Percentiles rank a stretch among this genome's conserved stretches.
Evolutionary conservation across 2,797 vertebrate species (phyloP).

Genomic region (Lates japonicus): DNA sequence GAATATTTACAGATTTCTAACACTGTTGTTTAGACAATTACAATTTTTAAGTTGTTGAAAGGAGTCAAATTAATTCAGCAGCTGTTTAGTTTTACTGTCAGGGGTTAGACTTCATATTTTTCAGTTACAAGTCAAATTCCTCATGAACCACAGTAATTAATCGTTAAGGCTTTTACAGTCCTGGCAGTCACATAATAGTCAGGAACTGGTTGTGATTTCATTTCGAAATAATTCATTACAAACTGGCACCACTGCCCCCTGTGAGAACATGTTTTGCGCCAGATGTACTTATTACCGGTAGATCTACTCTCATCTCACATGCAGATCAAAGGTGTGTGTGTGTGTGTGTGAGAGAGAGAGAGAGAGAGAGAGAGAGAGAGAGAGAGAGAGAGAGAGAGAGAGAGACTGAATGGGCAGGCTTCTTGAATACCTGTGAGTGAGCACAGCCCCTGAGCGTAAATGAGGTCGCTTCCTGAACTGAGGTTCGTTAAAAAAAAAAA

Average conservation of each 20-base stretch:
- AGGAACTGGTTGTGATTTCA: neutral
- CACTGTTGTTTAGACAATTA: neutral
- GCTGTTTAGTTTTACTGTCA: too few relatives aligned
- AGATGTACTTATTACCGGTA: neutral
- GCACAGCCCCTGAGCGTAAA: conserved; percentile 24
- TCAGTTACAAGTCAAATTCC: too few relatives aligned
- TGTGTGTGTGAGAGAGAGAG: neutral
- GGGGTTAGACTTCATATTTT: too few relatives aligned
- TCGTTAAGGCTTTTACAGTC: neutral
- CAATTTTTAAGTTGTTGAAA: too few relatives aligned
- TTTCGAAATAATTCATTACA: neutral
- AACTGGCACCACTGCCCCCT: neutral
- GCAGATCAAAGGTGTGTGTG: neutral
- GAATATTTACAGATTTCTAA: too few relatives aligned
- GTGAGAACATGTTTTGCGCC: neutral
- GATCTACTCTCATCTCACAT: neutral
- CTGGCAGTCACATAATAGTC: neutral
- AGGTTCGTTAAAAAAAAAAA: neutral
- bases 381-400: too few relatives aligned
- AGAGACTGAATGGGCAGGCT: conserved; percentile 10
- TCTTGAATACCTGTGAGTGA: conserved; percentile 3
- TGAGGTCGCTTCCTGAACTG: conserved; percentile 48
- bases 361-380: too few relatives aligned
- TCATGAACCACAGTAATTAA: too few relatives aligned
- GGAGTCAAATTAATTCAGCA: too few relatives aligned